Evolutionary conservation across 2,113 vertebrate genomes (phyloP).

Genomic region (Geococcyx californianus): DNA sequence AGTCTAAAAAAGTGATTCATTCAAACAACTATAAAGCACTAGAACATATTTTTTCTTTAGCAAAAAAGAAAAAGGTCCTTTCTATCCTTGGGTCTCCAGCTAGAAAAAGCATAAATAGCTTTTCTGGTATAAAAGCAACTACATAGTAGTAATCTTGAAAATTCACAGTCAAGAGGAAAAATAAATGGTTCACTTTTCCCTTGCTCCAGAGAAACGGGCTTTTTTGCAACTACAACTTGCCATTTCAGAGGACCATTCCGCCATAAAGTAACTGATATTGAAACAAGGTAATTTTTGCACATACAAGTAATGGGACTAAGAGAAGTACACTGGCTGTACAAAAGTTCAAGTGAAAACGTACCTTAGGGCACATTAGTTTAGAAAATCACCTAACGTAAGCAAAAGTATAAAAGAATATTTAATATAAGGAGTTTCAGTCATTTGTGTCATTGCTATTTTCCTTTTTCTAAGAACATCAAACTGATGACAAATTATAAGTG

Average conservation of each 20-base stretch:
- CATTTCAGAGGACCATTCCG: background rate
- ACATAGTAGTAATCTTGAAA: background rate
- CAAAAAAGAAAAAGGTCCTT: background rate
- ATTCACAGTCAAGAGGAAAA: background rate
- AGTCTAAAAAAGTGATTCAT: background rate
- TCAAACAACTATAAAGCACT: conserved; percentile 32
- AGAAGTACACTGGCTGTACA: background rate
- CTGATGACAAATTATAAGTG: background rate
- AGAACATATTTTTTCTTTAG: background rate
- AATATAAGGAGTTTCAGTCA: background rate
- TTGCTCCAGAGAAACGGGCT: background rate
- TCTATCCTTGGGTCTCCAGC: background rate
- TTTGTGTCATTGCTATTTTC: background rate
- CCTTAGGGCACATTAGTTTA: background rate
- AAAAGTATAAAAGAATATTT: background rate
- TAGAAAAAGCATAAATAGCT: background rate
- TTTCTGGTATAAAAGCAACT: background rate
- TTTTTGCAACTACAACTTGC: background rate
- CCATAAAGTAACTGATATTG: background rate
- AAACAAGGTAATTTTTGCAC: background rate
- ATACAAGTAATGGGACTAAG: background rate
- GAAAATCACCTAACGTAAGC: background rate
- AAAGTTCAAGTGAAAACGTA: background rate
- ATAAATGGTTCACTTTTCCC: background rate
- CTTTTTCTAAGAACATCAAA: background rate